Percentiles rank a stretch among this genome's conserved stretches.
phyloP scores from a whole-genome alignment of 2,888 invertebrate genomes.

The Branchinecta sandiegonensis region DNA sequence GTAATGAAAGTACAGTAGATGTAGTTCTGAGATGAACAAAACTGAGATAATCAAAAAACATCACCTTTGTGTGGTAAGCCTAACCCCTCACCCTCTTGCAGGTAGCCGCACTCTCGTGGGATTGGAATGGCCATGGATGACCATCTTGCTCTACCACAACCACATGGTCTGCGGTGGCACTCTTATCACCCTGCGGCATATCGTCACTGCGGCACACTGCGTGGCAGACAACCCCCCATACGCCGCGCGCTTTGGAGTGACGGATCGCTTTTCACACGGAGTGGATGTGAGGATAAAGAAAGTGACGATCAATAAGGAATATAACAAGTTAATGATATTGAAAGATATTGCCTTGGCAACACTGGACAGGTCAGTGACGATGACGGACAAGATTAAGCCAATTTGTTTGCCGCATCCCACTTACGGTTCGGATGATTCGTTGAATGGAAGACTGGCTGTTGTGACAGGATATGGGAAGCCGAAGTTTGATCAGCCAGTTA shows the following conservation, averaged over 20 bases:
- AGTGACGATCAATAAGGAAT: constrained; percentile 1
- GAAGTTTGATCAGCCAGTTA: neutral
- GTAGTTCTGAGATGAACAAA: too few species aligned
- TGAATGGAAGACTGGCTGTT: neutral
- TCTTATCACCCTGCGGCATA: neutral
- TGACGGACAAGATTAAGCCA: neutral
- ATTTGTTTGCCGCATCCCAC: neutral
- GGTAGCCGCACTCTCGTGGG: neutral
- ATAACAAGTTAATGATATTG: neutral
- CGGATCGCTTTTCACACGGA: neutral
- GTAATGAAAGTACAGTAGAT: too few species aligned
- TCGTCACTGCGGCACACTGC: constrained; percentile 1
- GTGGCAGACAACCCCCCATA: neutral
- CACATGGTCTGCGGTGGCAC: constrained; percentile 11
- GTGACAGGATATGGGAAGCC: neutral
- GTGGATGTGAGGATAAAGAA: neutral
- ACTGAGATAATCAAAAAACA: too few species aligned
- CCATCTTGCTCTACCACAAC: constrained; percentile 12
- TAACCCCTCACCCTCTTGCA: neutral
- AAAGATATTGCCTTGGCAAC: constrained; percentile 1
- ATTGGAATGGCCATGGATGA: constrained; percentile 1
- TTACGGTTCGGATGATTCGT: neutral
- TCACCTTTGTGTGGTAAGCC: too few species aligned
- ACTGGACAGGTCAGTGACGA: neutral
- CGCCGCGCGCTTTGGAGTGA: neutral